Evolutionary conservation across 1,140 invertebrate species (phyloP), one percentile per base, ranked within the genome.

Genomic region (Cyclargus thomasi): DNA sequence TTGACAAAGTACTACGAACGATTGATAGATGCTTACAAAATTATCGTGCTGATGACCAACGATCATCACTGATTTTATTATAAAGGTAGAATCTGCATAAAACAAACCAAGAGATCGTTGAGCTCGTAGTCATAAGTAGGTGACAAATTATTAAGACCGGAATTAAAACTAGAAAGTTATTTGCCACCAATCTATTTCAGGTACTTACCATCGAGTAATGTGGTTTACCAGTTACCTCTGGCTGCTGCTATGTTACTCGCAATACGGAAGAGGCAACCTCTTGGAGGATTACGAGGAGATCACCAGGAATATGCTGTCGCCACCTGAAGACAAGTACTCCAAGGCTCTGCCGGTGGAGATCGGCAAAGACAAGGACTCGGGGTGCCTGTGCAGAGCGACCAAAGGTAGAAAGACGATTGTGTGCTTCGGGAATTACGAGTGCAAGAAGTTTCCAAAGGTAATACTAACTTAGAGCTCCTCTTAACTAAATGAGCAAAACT

Each of bases 401-500:
- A 70, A 70, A n/a, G 74, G 76, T 18, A 63, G 69, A 5, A 74
- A 75, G 16, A 67, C 79, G 6, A 69, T 88, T 17, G 85, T 88
- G 1, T 90, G 88, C 68, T 90, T 90, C 53, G 88, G 88, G 4
- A 88, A 86, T 65, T 88, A 88, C 55, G 81, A 81, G 18, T 90
- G 88, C 66, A 76, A 62, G 71, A 77, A 71, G 57, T 88, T 88
- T 69, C 88, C 88, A 16, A 78, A 81, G 78, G 86, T 90, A 64
- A 47, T 29, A 7, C 29, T 29, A n/a, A n/a, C n/a, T 29, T 29
- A 7, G 29, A 29, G 1, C 1, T 29, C 29, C 5, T 29, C n/a
- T n/a, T n/a, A n/a, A n/a, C n/a, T n/a, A n/a, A n/a, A n/a, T n/a
- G n/a, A n/a, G n/a, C n/a, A n/a, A n/a, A n/a, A n/a, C n/a, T n/a